These are phyloP conservation scores for Perithous albicinctus DNA, from an alignment of 2,888 invertebrate genomes.

Conservation along the genomic window DNA sequence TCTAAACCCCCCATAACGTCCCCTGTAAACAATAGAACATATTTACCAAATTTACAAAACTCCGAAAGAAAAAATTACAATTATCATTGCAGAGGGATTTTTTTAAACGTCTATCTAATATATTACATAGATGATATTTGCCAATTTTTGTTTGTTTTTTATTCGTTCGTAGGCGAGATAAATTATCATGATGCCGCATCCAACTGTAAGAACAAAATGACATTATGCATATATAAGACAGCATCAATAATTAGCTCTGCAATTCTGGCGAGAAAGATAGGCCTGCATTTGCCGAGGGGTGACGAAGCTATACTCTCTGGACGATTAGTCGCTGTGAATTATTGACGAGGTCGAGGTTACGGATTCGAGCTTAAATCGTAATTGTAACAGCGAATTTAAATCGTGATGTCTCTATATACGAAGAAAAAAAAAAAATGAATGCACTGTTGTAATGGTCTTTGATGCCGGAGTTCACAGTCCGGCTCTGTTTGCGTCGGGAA, in stretches of 20 bases:
- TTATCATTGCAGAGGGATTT: no score
- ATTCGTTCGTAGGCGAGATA: background rate
- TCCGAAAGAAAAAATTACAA: no score
- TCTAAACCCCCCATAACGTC: no score
- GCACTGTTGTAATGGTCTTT: background rate
- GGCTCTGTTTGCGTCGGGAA: background rate
- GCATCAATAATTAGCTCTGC: background rate
- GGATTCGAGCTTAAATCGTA: background rate
- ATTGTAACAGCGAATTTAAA: background rate
- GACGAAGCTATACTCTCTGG: background rate
- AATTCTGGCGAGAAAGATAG: conserved; percentile 4
- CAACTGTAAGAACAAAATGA: no score
- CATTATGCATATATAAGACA: no score
- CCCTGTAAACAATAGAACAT: no score
- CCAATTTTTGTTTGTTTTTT: background rate
- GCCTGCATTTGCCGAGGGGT: background rate
- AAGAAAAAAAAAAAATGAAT: background rate
- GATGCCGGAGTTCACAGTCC: background rate
- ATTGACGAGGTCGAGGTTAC: conserved; percentile 26
- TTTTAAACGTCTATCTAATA: no score
- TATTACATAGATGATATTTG: no score
- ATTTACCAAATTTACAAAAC: no score
- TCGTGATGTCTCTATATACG: background rate
- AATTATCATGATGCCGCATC: conserved; percentile 6
- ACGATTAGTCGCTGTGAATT: conserved; percentile 3